These are phyloP conservation scores for Amphiprion ocellaris DNA, from an alignment of 2,113 vertebrate species.

Conservation along the genomic window DNA sequence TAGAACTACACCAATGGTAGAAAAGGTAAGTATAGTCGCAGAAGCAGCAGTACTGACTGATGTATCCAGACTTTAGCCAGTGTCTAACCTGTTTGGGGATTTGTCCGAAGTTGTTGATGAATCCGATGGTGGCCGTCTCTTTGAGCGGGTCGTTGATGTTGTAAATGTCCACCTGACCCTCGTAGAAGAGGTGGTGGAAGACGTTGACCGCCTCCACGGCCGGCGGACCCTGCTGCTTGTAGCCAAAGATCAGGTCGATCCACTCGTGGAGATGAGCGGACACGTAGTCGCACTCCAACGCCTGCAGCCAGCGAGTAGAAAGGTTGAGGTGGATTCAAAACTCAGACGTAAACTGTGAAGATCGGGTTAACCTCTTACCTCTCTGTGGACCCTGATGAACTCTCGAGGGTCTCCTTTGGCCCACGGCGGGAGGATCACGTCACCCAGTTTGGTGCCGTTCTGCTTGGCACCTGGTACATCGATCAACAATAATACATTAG, in stretches of 20 bases:
- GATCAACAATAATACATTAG: background rate
- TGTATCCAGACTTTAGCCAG: too few relatives aligned
- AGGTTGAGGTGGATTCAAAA: background rate
- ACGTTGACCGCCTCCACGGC: slow-evolving; percentile 98
- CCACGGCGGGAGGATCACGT: slow-evolving; percentile 96
- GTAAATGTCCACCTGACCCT: slow-evolving; percentile 99
- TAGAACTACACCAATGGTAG: too few relatives aligned
- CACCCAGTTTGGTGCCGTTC: slow-evolving; percentile 95
- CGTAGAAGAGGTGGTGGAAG: slow-evolving; percentile 99
- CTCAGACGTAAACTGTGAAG: rapidly evolving
- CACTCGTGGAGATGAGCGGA: slow-evolving; percentile 98
- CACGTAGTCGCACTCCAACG: slow-evolving; percentile 97
- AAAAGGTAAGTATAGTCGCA: too few relatives aligned
- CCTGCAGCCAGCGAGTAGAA: slow-evolving; percentile 79
- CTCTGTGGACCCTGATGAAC: slow-evolving; percentile 97
- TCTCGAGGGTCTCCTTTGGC: slow-evolving; percentile 98
- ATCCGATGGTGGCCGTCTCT: slow-evolving; percentile 98
- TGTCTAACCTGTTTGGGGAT: slow-evolving; percentile 96
- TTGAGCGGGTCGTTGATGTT: slow-evolving; percentile 99
- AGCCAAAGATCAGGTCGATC: slow-evolving; percentile 98
- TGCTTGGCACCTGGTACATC: slow-evolving; percentile 91
- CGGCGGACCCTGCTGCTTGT: slow-evolving; percentile 97
- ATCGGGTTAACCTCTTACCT: slow-evolving; percentile 81
- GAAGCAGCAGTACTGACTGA: too few relatives aligned
- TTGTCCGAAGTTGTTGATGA: slow-evolving; percentile 99